These are phyloP conservation scores for Leptopilina clavipes DNA, from an alignment of 1,140 invertebrate genomes.

Conservation along the genomic window DNA sequence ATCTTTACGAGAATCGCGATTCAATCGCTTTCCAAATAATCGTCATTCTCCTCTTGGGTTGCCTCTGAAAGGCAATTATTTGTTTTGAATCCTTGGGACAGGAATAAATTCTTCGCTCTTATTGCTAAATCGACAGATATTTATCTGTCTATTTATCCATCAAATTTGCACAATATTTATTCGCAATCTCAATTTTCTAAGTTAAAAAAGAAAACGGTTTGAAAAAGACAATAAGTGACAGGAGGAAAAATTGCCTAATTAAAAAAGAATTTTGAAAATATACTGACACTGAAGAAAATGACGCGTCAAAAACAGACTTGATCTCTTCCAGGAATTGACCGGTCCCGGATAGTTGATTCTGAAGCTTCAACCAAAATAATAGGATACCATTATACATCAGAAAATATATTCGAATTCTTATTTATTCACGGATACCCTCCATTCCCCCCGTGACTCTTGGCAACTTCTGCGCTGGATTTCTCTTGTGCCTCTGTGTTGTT, in stretches of 20 bases:
- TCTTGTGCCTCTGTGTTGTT: conserved; percentile 33
- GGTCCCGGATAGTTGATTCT: conserved; percentile 61
- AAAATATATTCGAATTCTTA: conserved; percentile 71
- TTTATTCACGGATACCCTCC: conserved; percentile 66
- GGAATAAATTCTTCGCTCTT: not conserved
- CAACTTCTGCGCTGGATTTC: conserved; percentile 52
- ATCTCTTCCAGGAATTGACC: conserved; percentile 60
- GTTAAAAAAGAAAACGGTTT: not conserved
- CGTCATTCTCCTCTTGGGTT: conserved; percentile 6
- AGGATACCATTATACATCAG: conserved; percentile 72
- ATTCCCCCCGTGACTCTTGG: conserved; percentile 46
- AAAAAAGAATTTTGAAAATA: not conserved
- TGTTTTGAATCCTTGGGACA: not conserved
- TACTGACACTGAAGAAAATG: conserved; percentile 32
- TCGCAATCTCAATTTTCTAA: not conserved
- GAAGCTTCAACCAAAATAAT: conserved; percentile 69
- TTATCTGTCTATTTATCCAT: no score
- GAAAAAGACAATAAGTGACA: not conserved
- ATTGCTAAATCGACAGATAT: not conserved
- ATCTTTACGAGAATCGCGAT: conserved; percentile 20
- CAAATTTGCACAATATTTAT: no score
- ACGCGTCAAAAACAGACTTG: conserved; percentile 44
- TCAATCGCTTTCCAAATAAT: conserved; percentile 30
- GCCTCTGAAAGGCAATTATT: not conserved
- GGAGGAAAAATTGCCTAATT: not conserved